phyloP scores from a whole-genome alignment of 2,113 vertebrate genomes.

The Nycticorax nycticorax region DNA sequence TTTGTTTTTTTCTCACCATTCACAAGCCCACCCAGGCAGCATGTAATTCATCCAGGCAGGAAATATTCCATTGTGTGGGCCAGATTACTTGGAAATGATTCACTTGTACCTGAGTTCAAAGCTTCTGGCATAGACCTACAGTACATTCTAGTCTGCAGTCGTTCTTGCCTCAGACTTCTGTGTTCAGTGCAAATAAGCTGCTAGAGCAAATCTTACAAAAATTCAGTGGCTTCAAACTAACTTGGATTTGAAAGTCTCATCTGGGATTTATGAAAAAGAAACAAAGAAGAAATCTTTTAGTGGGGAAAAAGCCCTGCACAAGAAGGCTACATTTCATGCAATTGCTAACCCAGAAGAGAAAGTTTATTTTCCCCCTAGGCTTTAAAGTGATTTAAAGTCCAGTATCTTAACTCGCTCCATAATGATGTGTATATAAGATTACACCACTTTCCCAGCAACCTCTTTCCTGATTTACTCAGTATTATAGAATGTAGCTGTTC shows the following conservation, averaged over 20 bases:
- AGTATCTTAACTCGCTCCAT: background rate
- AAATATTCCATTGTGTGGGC: slow-evolving; percentile 54
- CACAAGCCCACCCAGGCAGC: slow-evolving; percentile 56
- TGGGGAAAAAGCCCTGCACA: background rate
- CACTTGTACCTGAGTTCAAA: slow-evolving; percentile 57
- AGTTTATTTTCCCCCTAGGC: background rate
- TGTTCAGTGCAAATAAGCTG: background rate
- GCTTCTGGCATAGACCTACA: background rate
- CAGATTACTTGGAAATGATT: slow-evolving; percentile 50
- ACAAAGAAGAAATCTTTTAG: background rate
- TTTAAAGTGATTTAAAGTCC: background rate
- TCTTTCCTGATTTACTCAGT: background rate
- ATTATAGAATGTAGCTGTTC: background rate
- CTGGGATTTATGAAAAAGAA: slow-evolving; percentile 13
- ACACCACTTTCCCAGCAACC: background rate
- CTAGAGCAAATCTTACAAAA: background rate
- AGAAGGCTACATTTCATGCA: background rate
- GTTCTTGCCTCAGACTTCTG: slow-evolving; percentile 8
- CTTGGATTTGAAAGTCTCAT: background rate
- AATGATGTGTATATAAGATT: background rate
- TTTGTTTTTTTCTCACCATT: background rate
- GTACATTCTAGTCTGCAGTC: background rate
- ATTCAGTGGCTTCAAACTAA: slow-evolving; percentile 5
- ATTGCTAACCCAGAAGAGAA: background rate
- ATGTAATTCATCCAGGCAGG: slow-evolving; percentile 25